Conservation (phyloP, 2,113 vertebrate genomes). For the Hoplias malabaricus region DNA sequence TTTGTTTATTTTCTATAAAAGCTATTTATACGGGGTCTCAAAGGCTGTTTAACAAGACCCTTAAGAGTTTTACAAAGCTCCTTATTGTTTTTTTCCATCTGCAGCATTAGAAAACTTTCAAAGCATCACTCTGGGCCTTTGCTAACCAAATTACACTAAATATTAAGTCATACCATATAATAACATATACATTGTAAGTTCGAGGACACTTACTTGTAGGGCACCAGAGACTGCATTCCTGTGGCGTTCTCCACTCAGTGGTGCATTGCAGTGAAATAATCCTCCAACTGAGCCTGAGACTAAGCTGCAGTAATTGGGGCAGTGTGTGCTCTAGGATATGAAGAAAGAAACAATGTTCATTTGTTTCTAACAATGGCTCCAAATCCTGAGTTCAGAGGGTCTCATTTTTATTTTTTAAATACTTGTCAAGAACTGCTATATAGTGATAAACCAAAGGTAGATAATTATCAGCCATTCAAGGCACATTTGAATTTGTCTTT, state of each 20-base stretch:
- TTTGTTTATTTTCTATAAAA: neutral
- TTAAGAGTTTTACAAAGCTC: too few relatives aligned
- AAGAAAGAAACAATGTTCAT: neutral
- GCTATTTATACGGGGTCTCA: neutral
- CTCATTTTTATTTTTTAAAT: neutral
- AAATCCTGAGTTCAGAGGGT: neutral
- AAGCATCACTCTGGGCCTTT: neutral
- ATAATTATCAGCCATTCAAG: too few relatives aligned
- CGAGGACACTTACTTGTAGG: neutral
- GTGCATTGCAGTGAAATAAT: neutral
- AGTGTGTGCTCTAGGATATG: neutral
- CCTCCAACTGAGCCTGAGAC: neutral
- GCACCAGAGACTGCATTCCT: neutral
- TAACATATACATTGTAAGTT: neutral
- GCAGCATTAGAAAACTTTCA: neutral
- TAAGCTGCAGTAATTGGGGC: neutral
- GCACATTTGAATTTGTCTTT: too few relatives aligned
- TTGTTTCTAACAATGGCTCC: neutral
- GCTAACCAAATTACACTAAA: neutral
- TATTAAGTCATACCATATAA: neutral
- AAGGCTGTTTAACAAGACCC: neutral
- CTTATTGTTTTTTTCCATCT: neutral
- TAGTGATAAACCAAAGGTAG: too few relatives aligned
- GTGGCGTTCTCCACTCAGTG: neutral
- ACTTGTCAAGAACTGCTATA: too few relatives aligned